Base-by-base conservation (phyloP, 1,140 invertebrate species). In the Ctenoplectra terminalis region DNA sequence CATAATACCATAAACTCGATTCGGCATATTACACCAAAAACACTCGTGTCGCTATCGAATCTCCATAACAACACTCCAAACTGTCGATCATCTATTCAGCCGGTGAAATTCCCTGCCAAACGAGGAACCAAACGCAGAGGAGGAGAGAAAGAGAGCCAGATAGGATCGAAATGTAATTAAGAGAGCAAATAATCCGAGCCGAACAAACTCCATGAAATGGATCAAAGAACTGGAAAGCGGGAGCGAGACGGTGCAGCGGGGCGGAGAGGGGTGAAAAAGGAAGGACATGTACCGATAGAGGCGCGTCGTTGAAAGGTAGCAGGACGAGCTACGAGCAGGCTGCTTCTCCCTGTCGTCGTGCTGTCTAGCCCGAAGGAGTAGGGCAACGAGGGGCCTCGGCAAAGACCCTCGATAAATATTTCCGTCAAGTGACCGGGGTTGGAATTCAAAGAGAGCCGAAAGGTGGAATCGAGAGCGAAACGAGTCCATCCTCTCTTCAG, bases 401-500 rank as follows among this genome's bases (percentile, higher is more conserved):
- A 84, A 84, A 90, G 86, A 90, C 90, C 91, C 92, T 94, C 92
- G 91, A 94, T 94, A 94, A 94, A 94, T 94, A 94, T 94, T 94
- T 93, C 92, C 90, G 90, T 92, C 90, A 91, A 93, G 91, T 93
- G 93, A 93, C 91, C 92, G 89, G 86, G 86, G 82, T 89, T 88
- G 85, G 85, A 90, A 91, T 92, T 93, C 91, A 92, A 93, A 92
- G 91, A 93, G 89, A 91, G 86, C 87, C 86, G 87, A 92, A 88
- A 91, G 91, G 92, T 92, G 87, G 87, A 93, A 92, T 92, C 89
- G 90, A 92, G 89, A 90, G 87, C 77, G 83, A 78, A 84, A 85
- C 81, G 85, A 82, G 81, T 88, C 84, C 87, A 48, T 66, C 61
- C 75, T 86, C 61, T 76, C 54, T 76, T 63, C 56, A 72, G 26